A percentile compares a stretch with the other conserved stretches of the same genome.
Conservation (phyloP, 2,888 invertebrate genomes). For the Yponomeuta evonymella region DNA sequence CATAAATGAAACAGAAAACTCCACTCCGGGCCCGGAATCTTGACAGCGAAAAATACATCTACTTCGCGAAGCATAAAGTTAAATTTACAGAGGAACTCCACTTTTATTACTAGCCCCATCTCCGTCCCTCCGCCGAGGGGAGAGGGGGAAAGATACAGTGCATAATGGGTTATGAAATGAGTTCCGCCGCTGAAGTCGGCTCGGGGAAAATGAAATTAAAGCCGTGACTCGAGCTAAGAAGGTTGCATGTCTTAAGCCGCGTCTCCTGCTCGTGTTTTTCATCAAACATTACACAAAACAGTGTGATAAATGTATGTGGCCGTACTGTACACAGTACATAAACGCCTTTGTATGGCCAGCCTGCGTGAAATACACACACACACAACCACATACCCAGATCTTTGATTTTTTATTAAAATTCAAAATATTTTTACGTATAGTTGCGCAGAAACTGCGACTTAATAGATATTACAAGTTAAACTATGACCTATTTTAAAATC, state of each 20-base stretch:
- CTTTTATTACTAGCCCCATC: slow-evolving; percentile 44
- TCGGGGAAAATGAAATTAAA: slow-evolving; percentile 69
- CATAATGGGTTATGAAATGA: slow-evolving; percentile 72
- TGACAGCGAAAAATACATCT: slow-evolving; percentile 39
- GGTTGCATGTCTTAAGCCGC: neutral
- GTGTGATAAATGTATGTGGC: neutral
- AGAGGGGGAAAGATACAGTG: slow-evolving; percentile 44
- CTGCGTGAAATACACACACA: too few species aligned
- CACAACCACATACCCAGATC: too few species aligned
- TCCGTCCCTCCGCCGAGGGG: slow-evolving; percentile 32
- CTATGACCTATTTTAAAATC: too few species aligned
- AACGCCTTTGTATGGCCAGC: too few species aligned
- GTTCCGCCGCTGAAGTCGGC: slow-evolving; percentile 62
- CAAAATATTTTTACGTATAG: too few species aligned
- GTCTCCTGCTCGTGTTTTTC: neutral
- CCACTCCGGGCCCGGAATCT: slow-evolving; percentile 12
- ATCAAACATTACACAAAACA: neutral
- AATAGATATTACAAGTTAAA: too few species aligned
- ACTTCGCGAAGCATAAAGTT: slow-evolving; percentile 41
- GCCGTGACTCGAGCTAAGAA: slow-evolving; percentile 30
- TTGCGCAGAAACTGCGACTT: too few species aligned
- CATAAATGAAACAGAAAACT: slow-evolving; percentile 74
- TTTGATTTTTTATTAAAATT: too few species aligned
- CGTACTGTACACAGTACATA: too few species aligned
- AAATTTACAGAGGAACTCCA: slow-evolving; percentile 42